Percentiles rank a stretch among this genome's conserved stretches.
Conservation (phyloP, 2,888 invertebrate species). For the Eledone cirrhosa region DNA sequence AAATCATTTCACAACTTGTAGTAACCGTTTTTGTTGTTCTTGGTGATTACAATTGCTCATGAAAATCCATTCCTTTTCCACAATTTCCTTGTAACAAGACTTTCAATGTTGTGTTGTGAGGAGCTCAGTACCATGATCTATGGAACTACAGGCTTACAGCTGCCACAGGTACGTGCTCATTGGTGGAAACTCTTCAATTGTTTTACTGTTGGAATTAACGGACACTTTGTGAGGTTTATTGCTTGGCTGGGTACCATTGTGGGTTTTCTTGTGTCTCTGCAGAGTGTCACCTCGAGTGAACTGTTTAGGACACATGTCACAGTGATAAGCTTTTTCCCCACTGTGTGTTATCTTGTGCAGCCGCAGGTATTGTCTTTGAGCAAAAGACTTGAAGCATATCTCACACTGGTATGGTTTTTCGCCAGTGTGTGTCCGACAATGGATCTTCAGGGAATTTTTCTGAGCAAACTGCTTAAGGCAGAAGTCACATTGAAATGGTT, state of each 20-base stretch:
- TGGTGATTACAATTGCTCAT: too few species aligned
- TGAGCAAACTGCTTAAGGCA: conserved; percentile 24
- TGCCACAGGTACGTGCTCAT: conserved; percentile 19
- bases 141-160: neutral
- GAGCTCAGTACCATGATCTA: too few species aligned
- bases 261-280: conserved; percentile 15
- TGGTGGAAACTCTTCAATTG: conserved; percentile 17
- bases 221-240: neutral
- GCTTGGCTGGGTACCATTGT: neutral
- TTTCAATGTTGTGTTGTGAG: too few species aligned
- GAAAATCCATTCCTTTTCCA: too few species aligned
- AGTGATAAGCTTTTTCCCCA: conserved; percentile 20
- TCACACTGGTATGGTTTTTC: conserved; percentile 24
- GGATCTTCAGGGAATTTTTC: conserved; percentile 14
- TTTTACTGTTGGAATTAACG: neutral
- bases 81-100: too few species aligned
- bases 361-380: conserved; percentile 21
- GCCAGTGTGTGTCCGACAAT: conserved; percentile 11
- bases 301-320: conserved; percentile 23
- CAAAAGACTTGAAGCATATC: conserved; percentile 18
- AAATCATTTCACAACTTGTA: too few species aligned
- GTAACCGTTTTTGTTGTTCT: too few species aligned
- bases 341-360: conserved; percentile 17
- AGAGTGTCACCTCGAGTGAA: conserved; percentile 22
- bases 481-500: conserved; percentile 12